phyloP scores from a whole-genome alignment of 1,140 invertebrate genomes.

The Antheraea mylitta region DNA sequence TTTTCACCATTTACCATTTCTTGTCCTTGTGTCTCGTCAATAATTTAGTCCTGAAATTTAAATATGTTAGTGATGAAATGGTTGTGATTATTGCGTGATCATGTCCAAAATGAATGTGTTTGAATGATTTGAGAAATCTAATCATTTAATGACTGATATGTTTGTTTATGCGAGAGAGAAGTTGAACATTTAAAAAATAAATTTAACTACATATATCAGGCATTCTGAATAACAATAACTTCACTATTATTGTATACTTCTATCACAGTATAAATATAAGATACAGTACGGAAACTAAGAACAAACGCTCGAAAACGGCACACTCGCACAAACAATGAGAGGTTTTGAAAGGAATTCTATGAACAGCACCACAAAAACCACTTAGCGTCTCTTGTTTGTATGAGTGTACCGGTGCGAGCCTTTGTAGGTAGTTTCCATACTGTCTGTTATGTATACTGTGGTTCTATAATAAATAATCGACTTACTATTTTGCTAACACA shows the following conservation, averaged over 20 bases:
- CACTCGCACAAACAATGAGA: too few relatives aligned
- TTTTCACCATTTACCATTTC: conserved; percentile 83
- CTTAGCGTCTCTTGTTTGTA: too few relatives aligned
- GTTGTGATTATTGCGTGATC: conserved; percentile 35
- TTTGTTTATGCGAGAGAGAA: background rate
- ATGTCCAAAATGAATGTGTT: conserved; percentile 22
- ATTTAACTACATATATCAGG: background rate
- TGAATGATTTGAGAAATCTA: background rate
- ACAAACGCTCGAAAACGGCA: too few relatives aligned
- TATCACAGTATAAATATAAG: too few relatives aligned
- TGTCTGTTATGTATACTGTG: too few relatives aligned
- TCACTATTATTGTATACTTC: background rate
- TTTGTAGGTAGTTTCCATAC: too few relatives aligned
- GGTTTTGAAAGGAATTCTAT: too few relatives aligned
- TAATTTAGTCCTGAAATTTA: conserved; percentile 89
- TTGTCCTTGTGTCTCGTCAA: conserved; percentile 90
- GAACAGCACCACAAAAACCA: too few relatives aligned
- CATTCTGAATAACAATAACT: background rate
- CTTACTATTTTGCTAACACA: too few relatives aligned
- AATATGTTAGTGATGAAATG: conserved; percentile 73
- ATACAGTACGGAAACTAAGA: too few relatives aligned
- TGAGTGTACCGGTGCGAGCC: too few relatives aligned
- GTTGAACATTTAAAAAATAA: background rate
- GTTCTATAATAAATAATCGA: too few relatives aligned
- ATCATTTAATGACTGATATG: conserved; percentile 1